Evolutionary conservation across 2,888 invertebrate genomes (phyloP).

Genomic region (Parochlus steinenii): DNA sequence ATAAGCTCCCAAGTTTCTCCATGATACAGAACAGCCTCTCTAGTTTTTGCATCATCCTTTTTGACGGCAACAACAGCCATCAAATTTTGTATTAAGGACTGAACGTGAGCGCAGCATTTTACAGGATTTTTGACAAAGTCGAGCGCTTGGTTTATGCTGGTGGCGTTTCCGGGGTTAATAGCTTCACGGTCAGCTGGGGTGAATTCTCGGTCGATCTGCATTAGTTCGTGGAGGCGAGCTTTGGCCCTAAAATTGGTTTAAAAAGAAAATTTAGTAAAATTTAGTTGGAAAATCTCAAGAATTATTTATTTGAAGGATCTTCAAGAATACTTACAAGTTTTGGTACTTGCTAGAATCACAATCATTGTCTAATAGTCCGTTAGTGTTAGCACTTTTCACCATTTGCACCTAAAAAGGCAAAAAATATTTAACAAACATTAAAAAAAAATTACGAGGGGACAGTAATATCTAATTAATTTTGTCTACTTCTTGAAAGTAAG

Average conservation of each 20-base stretch:
- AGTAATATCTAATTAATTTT: no score
- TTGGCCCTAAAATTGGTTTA: constrained; percentile 58
- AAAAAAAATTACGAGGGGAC: no score
- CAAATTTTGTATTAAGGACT: constrained; percentile 69
- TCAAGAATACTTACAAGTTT: constrained; percentile 55
- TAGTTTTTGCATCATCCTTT: constrained; percentile 77
- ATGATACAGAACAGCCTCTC: constrained; percentile 89
- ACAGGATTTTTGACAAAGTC: constrained; percentile 93
- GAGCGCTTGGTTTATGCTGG: constrained; percentile 79
- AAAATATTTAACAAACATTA: no score
- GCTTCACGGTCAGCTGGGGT: constrained; percentile 65
- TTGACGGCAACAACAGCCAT: constrained; percentile 71
- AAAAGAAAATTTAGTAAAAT: constrained; percentile 7
- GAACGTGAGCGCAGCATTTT: constrained; percentile 81
- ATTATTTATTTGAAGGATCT: constrained; percentile 6
- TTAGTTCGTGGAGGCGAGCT: constrained; percentile 77
- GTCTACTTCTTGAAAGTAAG: no score
- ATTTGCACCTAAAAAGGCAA: no score
- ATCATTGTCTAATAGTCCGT: constrained; percentile 94
- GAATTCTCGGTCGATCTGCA: constrained; percentile 81
- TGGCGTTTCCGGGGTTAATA: constrained; percentile 84
- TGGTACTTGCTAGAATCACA: constrained; percentile 93
- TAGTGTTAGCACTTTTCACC: constrained; percentile 99
- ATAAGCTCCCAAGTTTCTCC: constrained; percentile 98
- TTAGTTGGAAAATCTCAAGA: neutral